Evolutionary conservation across 2,113 vertebrate genomes (phyloP), one percentile per base, ranked within the genome.

Genomic region (Takifugu bimaculatus): DNA sequence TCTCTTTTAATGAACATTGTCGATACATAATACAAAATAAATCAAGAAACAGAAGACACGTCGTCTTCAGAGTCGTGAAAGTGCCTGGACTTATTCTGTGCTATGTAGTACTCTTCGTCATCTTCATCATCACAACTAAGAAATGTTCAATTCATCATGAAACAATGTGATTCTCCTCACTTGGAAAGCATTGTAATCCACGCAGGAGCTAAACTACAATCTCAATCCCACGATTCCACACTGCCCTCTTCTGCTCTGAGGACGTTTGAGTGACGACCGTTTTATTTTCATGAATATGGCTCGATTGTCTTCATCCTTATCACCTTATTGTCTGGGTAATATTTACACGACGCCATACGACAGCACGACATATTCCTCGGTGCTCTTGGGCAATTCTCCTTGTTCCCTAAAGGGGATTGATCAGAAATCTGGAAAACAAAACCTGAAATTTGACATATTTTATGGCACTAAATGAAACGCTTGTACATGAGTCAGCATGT

Each of bases 1-100:
- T 88, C 86, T 89, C 86, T 86, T 84, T 90, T 86, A 88, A 89
- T 87, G 87, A 89, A 91, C 89, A 90, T 91, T 85, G 87, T 87
- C 90, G 83, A 87, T 90, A 90, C 88, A 89, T 81, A 85, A 87
- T 88, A 88, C 83, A 91, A 92, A 91, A 90, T 71, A 87, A 85
- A 82, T 84, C 75, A 74, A 81, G 88, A 48, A 89, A 88, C 80
- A 80, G 79, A 68, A 87, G 83, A 86, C 83, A 89, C 88, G 77
- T 84, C 55, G 70, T 82, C 84, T 84, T 80, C 64, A 74, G 70
- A 86, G 72, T 84, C 50, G 80, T 90, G 88, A 90, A 89, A 87
- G 86, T 92, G 91, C 87, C 88, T 85, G 87, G 76, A 81, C 88
- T 87, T 80, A 79, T 78, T 90, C 87, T 91, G 90, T 91, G 90